Base-by-base conservation (phyloP, 2,888 invertebrate genomes). In the Euphydryas editha region DNA sequence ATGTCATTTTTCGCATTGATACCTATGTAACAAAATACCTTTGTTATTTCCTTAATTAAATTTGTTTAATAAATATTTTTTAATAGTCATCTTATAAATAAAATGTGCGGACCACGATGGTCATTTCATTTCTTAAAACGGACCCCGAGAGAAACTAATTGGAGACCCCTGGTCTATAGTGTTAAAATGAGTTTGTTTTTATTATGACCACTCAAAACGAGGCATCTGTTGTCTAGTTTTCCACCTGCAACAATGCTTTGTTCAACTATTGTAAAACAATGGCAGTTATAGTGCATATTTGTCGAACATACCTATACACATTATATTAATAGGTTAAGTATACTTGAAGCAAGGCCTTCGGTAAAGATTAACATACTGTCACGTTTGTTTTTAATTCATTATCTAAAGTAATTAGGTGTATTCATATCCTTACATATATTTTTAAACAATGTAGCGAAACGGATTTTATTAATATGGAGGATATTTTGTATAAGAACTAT, bases 311-410 rank as follows among this genome's bases (percentile, higher is more conserved):
- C 24, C 59, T 69, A 46, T 62, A 65, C 62, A 67, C 55, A 54
- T 60, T 68, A 21, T 65, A 69, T 70, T 74, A 70, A 71, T 71
- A 71, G 64, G 71, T 72, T 67, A 69, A 65, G 63, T 73, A 70
- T 64, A 72, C 68, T 65, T 65, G 61, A 63, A 57, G 70, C 64
- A 65, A 72, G 71, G 71, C 72, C 72, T 73, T 73, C 71, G 63
- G 56, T 17, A 55, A 55, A 66, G 68, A 73, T 73, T 70, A 73
- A 66, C 72, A 70, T 69, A 67, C 55, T 68, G 72, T 65, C 67
- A 69, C 72, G 72, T 71, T 69, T 65, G 56, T 56, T 69, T 61
- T 63, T 59, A 67, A 51, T 67, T 69, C 59, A 62, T 49, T 70
- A 66, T 69, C 68, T 69, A 17, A 47, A 60, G 39, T 66, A 56